phyloP scores from a whole-genome alignment of 2,113 vertebrate genomes.

The Crotalus horridus region DNA sequence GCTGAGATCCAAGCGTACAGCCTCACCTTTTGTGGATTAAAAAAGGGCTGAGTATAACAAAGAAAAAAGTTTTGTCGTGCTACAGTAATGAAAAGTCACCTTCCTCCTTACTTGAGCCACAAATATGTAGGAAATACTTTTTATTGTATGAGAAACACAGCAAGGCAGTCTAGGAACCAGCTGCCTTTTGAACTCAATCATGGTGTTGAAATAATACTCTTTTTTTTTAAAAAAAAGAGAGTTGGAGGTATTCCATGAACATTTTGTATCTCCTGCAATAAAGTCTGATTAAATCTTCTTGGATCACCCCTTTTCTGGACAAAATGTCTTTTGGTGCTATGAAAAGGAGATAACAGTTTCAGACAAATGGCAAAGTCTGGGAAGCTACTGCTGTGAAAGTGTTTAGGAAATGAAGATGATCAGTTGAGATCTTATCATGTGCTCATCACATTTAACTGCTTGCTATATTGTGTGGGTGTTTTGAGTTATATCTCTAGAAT shows the following conservation, averaged over 20 bases:
- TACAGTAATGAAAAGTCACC: constrained; percentile 65
- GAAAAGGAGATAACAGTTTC: constrained; percentile 61
- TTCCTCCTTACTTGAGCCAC: constrained; percentile 45
- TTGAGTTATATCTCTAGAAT: neutral
- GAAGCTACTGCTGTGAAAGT: constrained; percentile 52
- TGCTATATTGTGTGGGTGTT: neutral
- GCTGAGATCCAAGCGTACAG: constrained; percentile 64
- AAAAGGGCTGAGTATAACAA: constrained; percentile 78
- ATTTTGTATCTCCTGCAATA: constrained; percentile 83
- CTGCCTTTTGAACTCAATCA: constrained; percentile 76
- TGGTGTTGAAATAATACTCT: constrained; percentile 55
- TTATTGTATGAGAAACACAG: constrained; percentile 74
- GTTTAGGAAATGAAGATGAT: constrained; percentile 65
- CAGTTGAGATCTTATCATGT: constrained; percentile 43
- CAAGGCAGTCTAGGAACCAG: constrained; percentile 48
- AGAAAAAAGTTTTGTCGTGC: constrained; percentile 69
- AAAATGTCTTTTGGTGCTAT: constrained; percentile 48
- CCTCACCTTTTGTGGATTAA: constrained; percentile 71
- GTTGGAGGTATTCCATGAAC: neutral
- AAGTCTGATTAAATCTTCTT: constrained; percentile 84
- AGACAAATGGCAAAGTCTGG: constrained; percentile 61
- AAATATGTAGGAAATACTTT: constrained; percentile 82
- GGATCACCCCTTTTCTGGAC: neutral
- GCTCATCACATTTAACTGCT: neutral
- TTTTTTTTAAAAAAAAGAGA: constrained; percentile 81